Evolutionary conservation across 2,113 vertebrate species (phyloP).

Genomic region (Polypterus senegalus): DNA sequence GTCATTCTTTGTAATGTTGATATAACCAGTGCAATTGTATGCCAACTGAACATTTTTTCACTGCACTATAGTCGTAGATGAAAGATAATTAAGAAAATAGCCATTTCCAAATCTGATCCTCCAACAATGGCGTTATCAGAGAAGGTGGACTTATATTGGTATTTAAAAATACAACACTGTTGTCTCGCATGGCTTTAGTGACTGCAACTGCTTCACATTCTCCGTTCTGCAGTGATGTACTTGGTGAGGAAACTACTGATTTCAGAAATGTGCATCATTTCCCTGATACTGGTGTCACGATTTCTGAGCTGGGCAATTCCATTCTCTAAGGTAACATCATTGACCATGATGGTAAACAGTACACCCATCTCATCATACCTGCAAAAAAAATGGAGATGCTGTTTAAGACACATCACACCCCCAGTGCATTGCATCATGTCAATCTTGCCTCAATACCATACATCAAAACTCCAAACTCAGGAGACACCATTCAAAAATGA

Average conservation of each 20-base stretch:
- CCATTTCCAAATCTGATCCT: no score
- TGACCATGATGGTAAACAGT: slow-evolving; percentile 70
- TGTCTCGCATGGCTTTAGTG: no score
- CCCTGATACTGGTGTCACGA: slow-evolving; percentile 81
- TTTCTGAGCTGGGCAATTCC: slow-evolving; percentile 77
- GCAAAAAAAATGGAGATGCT: slow-evolving; percentile 6
- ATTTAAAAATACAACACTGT: no score
- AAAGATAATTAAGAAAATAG: no score
- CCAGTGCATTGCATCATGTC: background rate
- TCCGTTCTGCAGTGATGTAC: slow-evolving; percentile 63
- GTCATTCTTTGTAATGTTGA: no score
- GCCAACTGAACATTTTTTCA: no score
- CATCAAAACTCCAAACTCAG: no score
- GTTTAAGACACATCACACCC: slow-evolving; percentile 2
- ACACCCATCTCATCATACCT: slow-evolving; percentile 95
- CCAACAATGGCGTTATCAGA: no score
- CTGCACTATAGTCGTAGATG: no score
- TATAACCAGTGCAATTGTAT: no score
- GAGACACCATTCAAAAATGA: no score
- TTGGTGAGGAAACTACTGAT: slow-evolving; percentile 66
- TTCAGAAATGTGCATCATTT: slow-evolving; percentile 85
- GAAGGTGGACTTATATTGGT: no score
- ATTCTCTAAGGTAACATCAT: slow-evolving; percentile 71
- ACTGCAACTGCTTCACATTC: slow-evolving; percentile 24
- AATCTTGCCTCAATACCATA: background rate